Evolutionary conservation across 2,797 vertebrate genomes (phyloP), one percentile per base, ranked within the genome.

Genomic region (Manis pentadactyla): DNA sequence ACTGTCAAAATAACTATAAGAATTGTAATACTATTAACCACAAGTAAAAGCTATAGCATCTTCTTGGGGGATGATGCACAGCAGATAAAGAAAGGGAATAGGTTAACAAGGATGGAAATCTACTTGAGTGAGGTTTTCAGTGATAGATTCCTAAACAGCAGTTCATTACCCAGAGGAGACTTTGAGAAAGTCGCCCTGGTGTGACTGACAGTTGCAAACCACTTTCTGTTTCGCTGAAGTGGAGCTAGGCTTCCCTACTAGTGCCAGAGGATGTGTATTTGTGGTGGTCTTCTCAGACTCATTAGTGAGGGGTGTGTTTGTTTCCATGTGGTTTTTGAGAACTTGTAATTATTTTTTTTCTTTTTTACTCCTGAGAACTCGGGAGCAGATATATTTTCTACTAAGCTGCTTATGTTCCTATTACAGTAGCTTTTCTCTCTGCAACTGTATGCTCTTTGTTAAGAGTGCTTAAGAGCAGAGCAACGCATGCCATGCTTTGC

Each of bases 321-420:
- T 91, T 87, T 59, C 79, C 53, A 39, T 88, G 9, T 69, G 19
- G 78, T 68, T 14, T 79, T 37, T 46, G 57, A 94, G 46, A 86
- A 92, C n/a, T 74, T 94, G 13, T 57, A 95, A 79, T 92, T 92
- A 90, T n/a, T 27, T 46, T 79, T 69, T 93, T 75, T 39, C 6
- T 34, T 68, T 90, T 90, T 29, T 19, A 61, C 11, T 53, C 34
- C 13, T 14, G 55, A 86, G 85, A 79, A 53, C 39, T 71, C 87
- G 29, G 34, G 63, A 71, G 37, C 75, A 87, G 63, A 39, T 63
- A 17, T 2, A 12, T 86, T 90, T 93, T 83, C 37, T 53, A 9
- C 29, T 61, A 55, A 86, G 68, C 57, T 94, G 34, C 69, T 53
- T 53, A 14, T 79, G 37, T 93, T 78, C 53, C 34, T 39, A 0